Evolutionary conservation across 2,888 invertebrate species (phyloP).

Genomic region (Dione vanillae): DNA sequence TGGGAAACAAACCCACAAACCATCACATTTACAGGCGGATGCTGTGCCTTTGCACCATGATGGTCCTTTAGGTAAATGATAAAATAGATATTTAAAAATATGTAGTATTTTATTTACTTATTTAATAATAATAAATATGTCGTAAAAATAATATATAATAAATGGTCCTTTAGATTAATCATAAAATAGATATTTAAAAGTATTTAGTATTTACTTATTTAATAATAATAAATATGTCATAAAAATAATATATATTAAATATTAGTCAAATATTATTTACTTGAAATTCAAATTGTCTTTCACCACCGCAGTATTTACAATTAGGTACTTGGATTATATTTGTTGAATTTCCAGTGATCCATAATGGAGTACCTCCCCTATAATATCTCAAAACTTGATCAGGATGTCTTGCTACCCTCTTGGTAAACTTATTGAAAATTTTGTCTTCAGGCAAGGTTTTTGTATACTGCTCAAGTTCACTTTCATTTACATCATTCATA

Average conservation of each 20-base stretch:
- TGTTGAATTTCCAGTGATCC: constrained; percentile 87
- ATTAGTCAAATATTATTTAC: constrained; percentile 62
- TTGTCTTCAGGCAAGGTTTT: constrained; percentile 87
- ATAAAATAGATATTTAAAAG: no score
- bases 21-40: no score
- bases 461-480: constrained; percentile 89
- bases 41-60: no score
- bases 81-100: no score
- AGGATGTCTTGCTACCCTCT: constrained; percentile 87
- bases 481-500: constrained; percentile 85
- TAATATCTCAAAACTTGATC: constrained; percentile 93
- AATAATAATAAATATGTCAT: neutral
- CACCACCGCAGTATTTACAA: constrained; percentile 89
- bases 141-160: neutral
- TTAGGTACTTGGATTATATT: constrained; percentile 85
- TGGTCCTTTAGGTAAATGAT: no score
- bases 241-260: neutral
- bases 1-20: no score
- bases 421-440: constrained; percentile 90
- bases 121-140: neutral
- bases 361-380: constrained; percentile 91
- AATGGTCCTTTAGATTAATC: no score
- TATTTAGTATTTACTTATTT: no score
- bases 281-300: constrained; percentile 96
- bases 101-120: no score